A percentile compares a stretch with the other conserved stretches of the same genome.
phyloP scores from a whole-genome alignment of 1,140 invertebrate species.

The Heliothis virescens region DNA sequence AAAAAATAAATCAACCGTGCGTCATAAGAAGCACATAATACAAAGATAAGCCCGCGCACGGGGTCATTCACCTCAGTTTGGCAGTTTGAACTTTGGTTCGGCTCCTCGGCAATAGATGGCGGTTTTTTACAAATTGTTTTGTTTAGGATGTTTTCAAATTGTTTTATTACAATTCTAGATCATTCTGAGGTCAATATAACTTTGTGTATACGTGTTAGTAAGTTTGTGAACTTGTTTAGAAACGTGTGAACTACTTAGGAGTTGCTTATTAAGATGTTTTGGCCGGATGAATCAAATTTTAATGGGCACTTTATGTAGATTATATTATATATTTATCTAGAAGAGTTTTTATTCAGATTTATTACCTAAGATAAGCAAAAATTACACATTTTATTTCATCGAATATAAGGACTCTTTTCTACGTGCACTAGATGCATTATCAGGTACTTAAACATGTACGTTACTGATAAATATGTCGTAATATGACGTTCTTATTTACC shows the following conservation, averaged over 20 bases:
- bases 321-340: no score
- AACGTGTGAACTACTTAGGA: background rate
- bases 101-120: constrained; percentile 57
- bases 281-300: background rate
- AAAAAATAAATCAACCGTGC: constrained; percentile 64
- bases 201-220: constrained; percentile 19
- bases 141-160: background rate
- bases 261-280: background rate
- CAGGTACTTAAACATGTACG: no score
- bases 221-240: constrained; percentile 4
- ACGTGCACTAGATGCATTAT: no score
- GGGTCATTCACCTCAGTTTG: constrained; percentile 63
- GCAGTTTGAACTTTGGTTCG: constrained; percentile 54
- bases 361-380: no score
- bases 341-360: no score
- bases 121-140: constrained; percentile 1
- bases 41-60: constrained; percentile 59
- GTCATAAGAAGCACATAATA: constrained; percentile 61
- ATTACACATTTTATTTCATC: no score
- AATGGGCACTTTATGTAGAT: no score
- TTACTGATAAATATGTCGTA: no score
- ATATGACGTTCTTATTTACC: no score
- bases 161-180: constrained; percentile 23
- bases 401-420: no score
- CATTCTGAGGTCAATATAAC: constrained; percentile 5